Conservation (phyloP, 2,797 vertebrate genomes). For the Cuniculus paca region DNA sequence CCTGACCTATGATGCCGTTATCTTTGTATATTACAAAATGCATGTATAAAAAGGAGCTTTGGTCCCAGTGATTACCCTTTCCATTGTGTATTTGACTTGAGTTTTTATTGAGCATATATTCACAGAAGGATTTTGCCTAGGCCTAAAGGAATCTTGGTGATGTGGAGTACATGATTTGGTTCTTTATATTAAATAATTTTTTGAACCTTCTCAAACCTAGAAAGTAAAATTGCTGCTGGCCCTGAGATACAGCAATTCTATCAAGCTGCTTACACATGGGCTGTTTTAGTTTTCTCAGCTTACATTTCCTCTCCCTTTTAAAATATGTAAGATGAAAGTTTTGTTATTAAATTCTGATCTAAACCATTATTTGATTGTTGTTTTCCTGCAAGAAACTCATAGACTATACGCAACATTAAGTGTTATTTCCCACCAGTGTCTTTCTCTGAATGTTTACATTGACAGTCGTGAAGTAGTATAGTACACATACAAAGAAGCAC, state of each 20-base stretch:
- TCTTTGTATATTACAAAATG: neutral
- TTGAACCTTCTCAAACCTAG: slow-evolving; percentile 69
- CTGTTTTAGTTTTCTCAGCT: slow-evolving; percentile 75
- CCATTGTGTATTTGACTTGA: slow-evolving; percentile 26
- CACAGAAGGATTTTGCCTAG: slow-evolving; percentile 52
- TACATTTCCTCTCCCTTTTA: slow-evolving; percentile 61
- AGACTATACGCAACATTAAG: neutral
- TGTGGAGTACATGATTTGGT: slow-evolving; percentile 43
- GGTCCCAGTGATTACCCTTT: slow-evolving; percentile 27
- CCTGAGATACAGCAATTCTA: slow-evolving; percentile 70
- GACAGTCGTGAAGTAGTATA: neutral
- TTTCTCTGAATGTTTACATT: neutral
- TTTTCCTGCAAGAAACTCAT: neutral
- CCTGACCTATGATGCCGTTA: neutral
- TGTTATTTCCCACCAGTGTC: neutral
- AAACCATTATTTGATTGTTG: slow-evolving; percentile 44
- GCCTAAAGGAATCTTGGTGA: slow-evolving; percentile 72
- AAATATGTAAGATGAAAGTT: slow-evolving; percentile 69
- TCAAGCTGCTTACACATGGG: slow-evolving; percentile 26
- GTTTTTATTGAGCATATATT: slow-evolving; percentile 24
- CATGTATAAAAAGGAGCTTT: neutral
- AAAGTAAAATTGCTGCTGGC: slow-evolving; percentile 75
- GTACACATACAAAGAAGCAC: neutral
- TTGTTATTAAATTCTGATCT: slow-evolving; percentile 65
- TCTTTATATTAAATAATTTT: slow-evolving; percentile 80